Conservation (phyloP, 2,113 vertebrate genomes). For the Rattus rattus region DNA sequence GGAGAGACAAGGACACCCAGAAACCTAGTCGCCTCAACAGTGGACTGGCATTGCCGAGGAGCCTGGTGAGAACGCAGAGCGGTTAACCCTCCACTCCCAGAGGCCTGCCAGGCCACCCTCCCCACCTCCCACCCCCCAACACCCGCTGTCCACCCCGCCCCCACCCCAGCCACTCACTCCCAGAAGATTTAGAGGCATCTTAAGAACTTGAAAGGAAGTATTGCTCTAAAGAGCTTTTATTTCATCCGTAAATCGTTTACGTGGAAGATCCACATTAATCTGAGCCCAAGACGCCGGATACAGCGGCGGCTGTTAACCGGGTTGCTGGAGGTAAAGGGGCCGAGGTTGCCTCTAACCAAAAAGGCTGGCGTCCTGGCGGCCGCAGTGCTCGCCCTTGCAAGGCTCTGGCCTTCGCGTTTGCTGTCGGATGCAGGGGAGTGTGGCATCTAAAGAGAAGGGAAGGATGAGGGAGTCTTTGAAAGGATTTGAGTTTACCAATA, state of each 20-base stretch:
- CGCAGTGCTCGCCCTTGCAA: not conserved
- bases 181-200: constrained; percentile 67
- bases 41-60: constrained; percentile 75
- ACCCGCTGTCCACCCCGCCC: constrained; percentile 42
- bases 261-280: constrained; percentile 68
- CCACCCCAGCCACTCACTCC: constrained; percentile 50
- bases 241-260: constrained; percentile 74
- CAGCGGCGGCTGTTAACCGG: constrained; percentile 23
- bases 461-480: not conserved
- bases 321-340: not conserved
- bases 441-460: not conserved
- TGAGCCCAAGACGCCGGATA: constrained; percentile 58
- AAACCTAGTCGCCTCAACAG: constrained; percentile 68
- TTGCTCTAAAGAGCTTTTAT: constrained; percentile 75
- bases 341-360: not conserved
- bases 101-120: not conserved
- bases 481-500: not conserved
- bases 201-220: constrained; percentile 76
- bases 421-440: not conserved
- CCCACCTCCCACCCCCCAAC: not conserved
- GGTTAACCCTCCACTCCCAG: constrained; percentile 48
- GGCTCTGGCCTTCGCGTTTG: not conserved
- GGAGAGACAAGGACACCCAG: constrained; percentile 46
- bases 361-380: not conserved
- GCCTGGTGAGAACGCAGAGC: constrained; percentile 70